These are phyloP conservation scores for Pterostichus niger DNA, from an alignment of 2,888 invertebrate species.

Conservation along the genomic window DNA sequence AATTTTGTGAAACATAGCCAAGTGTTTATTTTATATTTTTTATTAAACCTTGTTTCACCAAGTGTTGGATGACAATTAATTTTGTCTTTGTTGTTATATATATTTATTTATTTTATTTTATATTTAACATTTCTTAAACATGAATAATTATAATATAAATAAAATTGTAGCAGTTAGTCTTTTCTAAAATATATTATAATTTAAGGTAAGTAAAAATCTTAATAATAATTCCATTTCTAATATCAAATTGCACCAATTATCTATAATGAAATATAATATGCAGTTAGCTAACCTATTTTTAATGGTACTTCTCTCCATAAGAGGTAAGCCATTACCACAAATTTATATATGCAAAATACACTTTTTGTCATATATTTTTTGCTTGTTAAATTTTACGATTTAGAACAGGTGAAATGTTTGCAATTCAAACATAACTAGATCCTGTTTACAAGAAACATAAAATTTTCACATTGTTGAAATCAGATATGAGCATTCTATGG, in stretches of 20 bases:
- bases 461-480: conserved; percentile 52
- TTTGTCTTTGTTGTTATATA: too few species aligned
- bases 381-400: conserved; percentile 58
- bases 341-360: conserved; percentile 23
- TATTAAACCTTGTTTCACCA: too few species aligned
- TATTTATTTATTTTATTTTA: too few species aligned
- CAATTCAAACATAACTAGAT: conserved; percentile 16
- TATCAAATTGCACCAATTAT: not conserved
- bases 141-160: too few species aligned
- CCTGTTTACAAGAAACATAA: conserved; percentile 19
- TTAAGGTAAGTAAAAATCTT: too few species aligned
- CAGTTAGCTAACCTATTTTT: not conserved
- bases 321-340: too few species aligned
- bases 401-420: conserved; percentile 38
- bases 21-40: too few species aligned
- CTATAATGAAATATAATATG: not conserved
- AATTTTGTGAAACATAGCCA: too few species aligned
- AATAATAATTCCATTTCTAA: not conserved
- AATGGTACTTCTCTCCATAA: not conserved
- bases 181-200: too few species aligned
- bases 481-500: conserved; percentile 35
- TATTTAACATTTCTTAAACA: too few species aligned
- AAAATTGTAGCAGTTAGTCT: too few species aligned
- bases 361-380: conserved; percentile 32
- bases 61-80: too few species aligned